Evolutionary conservation across 2,113 vertebrate genomes (phyloP), one percentile per base, ranked within the genome.

Genomic region (Sisor rabdophorus): DNA sequence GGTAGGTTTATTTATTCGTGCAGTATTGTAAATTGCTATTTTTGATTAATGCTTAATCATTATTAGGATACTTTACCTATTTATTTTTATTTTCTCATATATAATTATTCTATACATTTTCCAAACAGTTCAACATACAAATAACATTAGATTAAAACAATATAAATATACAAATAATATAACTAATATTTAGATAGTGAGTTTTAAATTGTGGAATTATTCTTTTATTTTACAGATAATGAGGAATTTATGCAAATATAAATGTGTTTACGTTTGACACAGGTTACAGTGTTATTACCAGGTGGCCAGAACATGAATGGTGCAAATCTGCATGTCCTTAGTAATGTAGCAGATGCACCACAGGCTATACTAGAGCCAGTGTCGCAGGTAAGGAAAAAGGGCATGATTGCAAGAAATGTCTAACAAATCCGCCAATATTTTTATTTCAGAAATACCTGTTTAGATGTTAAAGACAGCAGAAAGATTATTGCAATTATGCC

Each of bases 261-360:
- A 16, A 52, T 52, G 17, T 52, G 17, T 52, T 19, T 40, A 52
- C 8, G 54, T 17, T 36, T 59, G 16, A 13, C 1, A 44, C 65
- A 94, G 92, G 92, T 93, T 76, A 93, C 93, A 1, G 93, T 95
- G 76, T 86, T 95, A 84, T 88, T 94, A 82, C 93, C 93, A 67
- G 92, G 93, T 68, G 89, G 91, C 77, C 91, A 93, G 83, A 95
- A 92, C 86, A 91, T 93, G 91, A 95, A 93, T 26, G 83, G 93
- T 75, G 93, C 92, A 84, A 94, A 91, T 78, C 89, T 96, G 65
- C 92, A 94, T 0, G 92, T 95, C 65, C 92, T 95, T 56, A 92
- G 94, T 87, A 94, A 89, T 40, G 91, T 94, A 76, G 92, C 94
- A 0, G 93, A 95, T 20, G 88, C 87, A 30, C 92, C 93, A 11